Conservation (phyloP, 2,797 vertebrate species). For the Chelidonichthys spinosus region DNA sequence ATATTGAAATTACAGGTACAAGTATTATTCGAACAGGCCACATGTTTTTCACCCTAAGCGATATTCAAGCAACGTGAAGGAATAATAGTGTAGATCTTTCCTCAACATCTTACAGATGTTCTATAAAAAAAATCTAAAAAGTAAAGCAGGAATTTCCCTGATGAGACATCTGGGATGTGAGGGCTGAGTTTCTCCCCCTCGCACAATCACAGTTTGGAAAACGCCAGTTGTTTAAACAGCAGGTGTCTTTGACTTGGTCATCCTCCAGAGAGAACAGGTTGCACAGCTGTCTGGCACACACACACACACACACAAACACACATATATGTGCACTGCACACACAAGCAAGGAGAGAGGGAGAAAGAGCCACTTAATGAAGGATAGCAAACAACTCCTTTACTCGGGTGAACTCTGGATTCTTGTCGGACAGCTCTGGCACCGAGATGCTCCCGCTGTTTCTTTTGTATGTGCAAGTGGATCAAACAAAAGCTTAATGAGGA, state of each 20-base stretch:
- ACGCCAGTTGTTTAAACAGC: slow-evolving; percentile 55
- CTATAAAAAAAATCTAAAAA: slow-evolving; percentile 13
- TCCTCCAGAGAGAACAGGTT: slow-evolving; percentile 71
- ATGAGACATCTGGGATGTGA: slow-evolving; percentile 42
- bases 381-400: slow-evolving; percentile 66
- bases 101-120: not conserved
- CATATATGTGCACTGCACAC: slow-evolving; percentile 18
- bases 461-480: slow-evolving; percentile 69
- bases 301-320: slow-evolving; percentile 24
- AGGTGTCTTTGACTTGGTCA: slow-evolving; percentile 78
- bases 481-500: slow-evolving; percentile 78
- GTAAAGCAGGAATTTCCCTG: slow-evolving; percentile 35
- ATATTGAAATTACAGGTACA: slow-evolving; percentile 1
- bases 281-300: slow-evolving; percentile 69
- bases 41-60: not conserved
- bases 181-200: not conserved
- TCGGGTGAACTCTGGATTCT: slow-evolving; percentile 40
- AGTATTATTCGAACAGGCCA: not conserved
- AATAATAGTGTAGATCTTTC: not conserved
- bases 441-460: slow-evolving; percentile 63
- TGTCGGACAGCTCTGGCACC: slow-evolving; percentile 45
- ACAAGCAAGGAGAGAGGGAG: slow-evolving; percentile 6
- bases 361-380: slow-evolving; percentile 63
- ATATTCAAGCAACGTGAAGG: not conserved
- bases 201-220: slow-evolving; percentile 46